Evolutionary conservation across 92 coral and sea anemone genomes (phyloP), one percentile per base, ranked within the genome.

Genomic region (Montipora capitata): DNA sequence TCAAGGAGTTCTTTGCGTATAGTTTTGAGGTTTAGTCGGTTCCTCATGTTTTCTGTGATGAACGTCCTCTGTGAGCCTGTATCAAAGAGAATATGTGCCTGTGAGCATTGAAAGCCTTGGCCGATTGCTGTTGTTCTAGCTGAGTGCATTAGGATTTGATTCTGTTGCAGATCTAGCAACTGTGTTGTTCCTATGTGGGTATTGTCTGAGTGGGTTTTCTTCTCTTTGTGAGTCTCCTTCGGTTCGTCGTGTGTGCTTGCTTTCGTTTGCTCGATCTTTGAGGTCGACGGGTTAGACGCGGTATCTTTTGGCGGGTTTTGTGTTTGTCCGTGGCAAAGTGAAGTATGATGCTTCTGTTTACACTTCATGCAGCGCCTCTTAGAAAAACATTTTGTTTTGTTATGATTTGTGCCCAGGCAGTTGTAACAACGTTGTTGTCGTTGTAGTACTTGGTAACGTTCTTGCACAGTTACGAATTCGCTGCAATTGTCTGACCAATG

Each of bases 341-440:
- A 44, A 44, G 91, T 88, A 51, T 80, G 91, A 64, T 88, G 91
- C 42, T 88, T 88, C 67, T 61, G 59, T 14, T 80, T 86, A 71
- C 90, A 86, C 7, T 76, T 86, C 17, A 86, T n/a, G 67, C 90
- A 86, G 68, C 84, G 48, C 12, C 78, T 66, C 20, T 86, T 78
- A 2, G 85, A 86, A 77, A 45, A 77, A 52, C 90, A 86, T 41
- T 78, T 42, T 0, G 56, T 9, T 35, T 67, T 77, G 1, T 40
- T 67, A 70, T 86, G 85, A 40, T 78, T 76, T 15, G 39, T 14
- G 35, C 85, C 91, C 10, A 79, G 71, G 48, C 91, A 87, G 59
- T 87, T 87, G 88, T 74, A 89, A 43, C 84, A 89, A 6, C 88
- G 35, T 82, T 59, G 51, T 0, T 82, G 73, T 10, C 58, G 72